Evolutionary conservation across 2,888 invertebrate genomes (phyloP), one percentile per base, ranked within the genome.

Genomic region (Eumacrocentrus americanus): DNA sequence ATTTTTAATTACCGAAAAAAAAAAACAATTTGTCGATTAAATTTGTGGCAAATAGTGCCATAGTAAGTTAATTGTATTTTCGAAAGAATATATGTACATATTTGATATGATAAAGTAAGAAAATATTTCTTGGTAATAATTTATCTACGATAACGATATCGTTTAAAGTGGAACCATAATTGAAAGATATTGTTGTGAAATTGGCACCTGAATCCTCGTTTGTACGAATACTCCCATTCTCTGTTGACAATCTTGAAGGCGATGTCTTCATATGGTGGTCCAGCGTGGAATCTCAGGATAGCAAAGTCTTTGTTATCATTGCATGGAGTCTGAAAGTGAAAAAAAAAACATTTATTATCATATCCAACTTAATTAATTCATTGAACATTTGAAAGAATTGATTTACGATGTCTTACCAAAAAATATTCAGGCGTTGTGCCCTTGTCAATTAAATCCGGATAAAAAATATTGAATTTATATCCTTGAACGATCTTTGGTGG

Each of bases 121-220:
- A 50, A 60, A 53, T 12, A 46, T 14, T 18, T 12, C 6, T 6
- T 29, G 12, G 9, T 7, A 57, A 20, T 22, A 47, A 2, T 58
- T 79, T 81, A 94, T 77, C 93, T 86, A 52, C 99, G 86, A 82
- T 99, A 99, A 66, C 99, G 86, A 80, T 98, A 98, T 70, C 98
- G 85, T 82, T 99, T 99, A 84, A 99, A 99, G 80, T 98, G 98
- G 83, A 99, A 99, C 98, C 99, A 99, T 35, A 99, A 84, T 81
- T 99, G 99, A 80, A 99, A 98, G 71, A 99, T 98, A 78, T 98
- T 98, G 82, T 99, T 99, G 80, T 98, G 97, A 83, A 99, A 99
- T 82, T 99, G 99, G 79, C 98, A 98, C 52, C 98, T 87, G 82
- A 98, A 99, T 22, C 99, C 98, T 66, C 96, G 86, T 82, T 98